Base-by-base conservation (phyloP, 2,888 invertebrate genomes). In the Dicranocentrus wangi region DNA sequence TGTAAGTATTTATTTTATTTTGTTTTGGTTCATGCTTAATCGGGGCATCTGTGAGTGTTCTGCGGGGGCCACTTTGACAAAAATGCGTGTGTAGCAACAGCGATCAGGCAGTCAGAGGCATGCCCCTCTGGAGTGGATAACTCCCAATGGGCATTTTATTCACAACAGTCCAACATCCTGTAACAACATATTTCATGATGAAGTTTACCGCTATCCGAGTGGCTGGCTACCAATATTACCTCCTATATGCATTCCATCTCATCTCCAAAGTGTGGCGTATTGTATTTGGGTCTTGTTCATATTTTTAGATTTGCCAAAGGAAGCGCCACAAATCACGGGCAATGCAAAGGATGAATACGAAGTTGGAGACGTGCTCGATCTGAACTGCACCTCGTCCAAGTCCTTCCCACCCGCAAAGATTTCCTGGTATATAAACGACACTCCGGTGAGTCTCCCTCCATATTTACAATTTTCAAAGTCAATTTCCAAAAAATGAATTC, bases 321-420 rank as follows among this genome's bases (percentile, higher is more conserved):
- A 93, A 88, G 93, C 93, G 58, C 94, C 94, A 51, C 91, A 92
- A 88, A 94, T 94, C 89, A 92, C 92, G 65, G 94, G 94, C 51
- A 93, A 93, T 85, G 10, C 82, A 15, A 92, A 93, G 88, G 90
- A 91, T 88, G 92, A 93, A 87, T 94, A 93, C 88, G 92, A 93
- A 89, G 92, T 92, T 88, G 93, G 93, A 47, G 93, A 94, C 88
- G 92, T 91, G 83, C 90, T 94, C 87, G 92, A 92, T 88, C 89
- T 94, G 84, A 94, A 94, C 89, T 94, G 94, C 89, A 93, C 93
- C 47, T 94, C 94, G 53, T 93, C 93, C 55, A 91, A 93, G 88
- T 94, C 94, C 81, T 93, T 92, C 88, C 94, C 94, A 32, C 93
- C 93, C 21, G 93, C 94, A 23, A 90, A 92, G 83, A 91, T 94